These are phyloP conservation scores for Bradypodion pumilum DNA, from an alignment of 2,797 vertebrate species.

Conservation along the genomic window DNA sequence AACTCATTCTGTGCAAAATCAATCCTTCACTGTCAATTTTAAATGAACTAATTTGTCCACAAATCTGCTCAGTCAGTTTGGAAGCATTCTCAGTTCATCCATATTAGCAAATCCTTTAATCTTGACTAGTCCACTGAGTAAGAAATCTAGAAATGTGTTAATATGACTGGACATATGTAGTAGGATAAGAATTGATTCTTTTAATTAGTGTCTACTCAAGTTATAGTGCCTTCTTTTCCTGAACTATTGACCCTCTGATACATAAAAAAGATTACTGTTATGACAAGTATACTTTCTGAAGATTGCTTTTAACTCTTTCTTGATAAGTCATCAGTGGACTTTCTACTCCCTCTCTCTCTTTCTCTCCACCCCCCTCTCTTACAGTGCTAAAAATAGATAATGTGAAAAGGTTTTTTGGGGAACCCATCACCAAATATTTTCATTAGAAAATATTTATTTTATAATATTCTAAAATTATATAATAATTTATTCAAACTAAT, in stretches of 20 bases:
- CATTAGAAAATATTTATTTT: slow-evolving; percentile 41
- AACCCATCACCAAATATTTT: slow-evolving; percentile 42
- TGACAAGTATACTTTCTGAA: slow-evolving; percentile 67
- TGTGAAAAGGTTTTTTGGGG: slow-evolving; percentile 28
- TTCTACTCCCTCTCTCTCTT: background rate
- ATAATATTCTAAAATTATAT: background rate
- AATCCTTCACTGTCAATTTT: slow-evolving; percentile 92
- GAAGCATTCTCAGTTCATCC: slow-evolving; percentile 92
- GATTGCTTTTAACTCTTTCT: slow-evolving; percentile 73
- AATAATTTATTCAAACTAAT: too few relatives aligned
- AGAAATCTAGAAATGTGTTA: slow-evolving; percentile 91
- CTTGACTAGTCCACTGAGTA: slow-evolving; percentile 91
- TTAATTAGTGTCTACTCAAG: slow-evolving; percentile 94
- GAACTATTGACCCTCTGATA: slow-evolving; percentile 82
- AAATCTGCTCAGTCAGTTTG: slow-evolving; percentile 91
- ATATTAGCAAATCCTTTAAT: slow-evolving; percentile 99
- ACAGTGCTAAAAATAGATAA: slow-evolving; percentile 32
- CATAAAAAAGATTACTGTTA: slow-evolving; percentile 73
- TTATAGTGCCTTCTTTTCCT: slow-evolving; percentile 77
- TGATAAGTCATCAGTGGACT: slow-evolving; percentile 49
- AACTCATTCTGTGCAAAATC: slow-evolving; percentile 85
- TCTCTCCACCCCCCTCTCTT: background rate
- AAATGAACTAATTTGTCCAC: slow-evolving; percentile 97
- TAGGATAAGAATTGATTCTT: slow-evolving; percentile 95
- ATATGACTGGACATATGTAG: slow-evolving; percentile 95